Evolutionary conservation across 2,888 invertebrate species (phyloP), one percentile per base, ranked within the genome.

Genomic region (Chrysotoxum bicinctum): DNA sequence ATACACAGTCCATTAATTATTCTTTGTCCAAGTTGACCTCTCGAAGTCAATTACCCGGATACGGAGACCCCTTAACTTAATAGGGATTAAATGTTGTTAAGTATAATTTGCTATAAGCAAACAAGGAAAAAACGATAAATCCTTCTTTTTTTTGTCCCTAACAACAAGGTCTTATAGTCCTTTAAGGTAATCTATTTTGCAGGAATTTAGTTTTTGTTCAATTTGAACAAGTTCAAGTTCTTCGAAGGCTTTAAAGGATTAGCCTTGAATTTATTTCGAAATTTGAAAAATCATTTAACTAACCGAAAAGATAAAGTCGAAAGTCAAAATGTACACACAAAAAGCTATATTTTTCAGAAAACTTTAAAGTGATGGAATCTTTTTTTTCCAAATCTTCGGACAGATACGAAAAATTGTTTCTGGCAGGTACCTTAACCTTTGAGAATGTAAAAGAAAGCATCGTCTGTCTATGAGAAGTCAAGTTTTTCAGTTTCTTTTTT

Each of bases 11-110:
- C 21, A 66, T 66, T 66, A 66, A 66, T 66, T 66, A 66, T 66
- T 19, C 48, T 35, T 66, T 50, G 50, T 64, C 64, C 64, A 64
- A 48, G 45, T 66, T 50, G 50, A 66, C 48, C 66, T 50, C 66
- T 50, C 50, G 50, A 50, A 66, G 48, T 50, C 48, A 66, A 66
- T 66, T 66, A 66, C 35, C 48, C 66, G 66, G 50, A 66, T 32
- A 37, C 50, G 21, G 30, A n/a, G 21, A 66, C 66, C 35, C 50
- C 66, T n/a, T n/a, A n/a, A 30, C 35, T 50, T 66, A 66, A 66
- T 66, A 35, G 66, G 66, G 48, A 66, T 66, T 66, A 66, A 66
- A 66, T 66, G 35, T 66, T 50, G 66, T 50, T 66, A 21, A 66
- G 48, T 35, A 48, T 45, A 66, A 50, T 66, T n/a, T 19, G 66